Evolutionary conservation across 2,888 invertebrate species (phyloP).

Genomic region (Adelphocoris suturalis): DNA sequence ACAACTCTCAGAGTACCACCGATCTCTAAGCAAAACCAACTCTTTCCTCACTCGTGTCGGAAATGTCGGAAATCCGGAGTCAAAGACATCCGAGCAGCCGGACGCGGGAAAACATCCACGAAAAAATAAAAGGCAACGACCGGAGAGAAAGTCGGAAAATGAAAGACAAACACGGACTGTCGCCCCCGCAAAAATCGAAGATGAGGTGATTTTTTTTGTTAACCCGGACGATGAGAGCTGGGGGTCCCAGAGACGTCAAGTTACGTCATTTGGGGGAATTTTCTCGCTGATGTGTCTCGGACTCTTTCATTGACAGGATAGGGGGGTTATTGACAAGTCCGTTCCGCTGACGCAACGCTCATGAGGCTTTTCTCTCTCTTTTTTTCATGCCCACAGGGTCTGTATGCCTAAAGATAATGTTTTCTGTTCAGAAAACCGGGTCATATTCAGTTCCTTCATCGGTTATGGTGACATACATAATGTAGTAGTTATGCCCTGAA

Average conservation of each 20-base stretch:
- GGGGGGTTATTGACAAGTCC: not conserved
- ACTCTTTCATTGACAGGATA: not conserved
- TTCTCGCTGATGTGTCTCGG: not conserved
- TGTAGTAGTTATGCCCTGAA: too few relatives aligned
- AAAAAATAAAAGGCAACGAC: not conserved
- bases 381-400: not conserved
- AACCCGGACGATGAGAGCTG: not conserved
- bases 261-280: constrained; percentile 19
- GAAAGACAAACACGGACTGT: constrained; percentile 22
- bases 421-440: too few relatives aligned
- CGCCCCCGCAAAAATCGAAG: constrained; percentile 16
- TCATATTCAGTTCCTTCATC: too few relatives aligned
- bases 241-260: constrained; percentile 9
- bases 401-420: too few relatives aligned
- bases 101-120: not conserved
- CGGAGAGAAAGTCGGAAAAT: constrained; percentile 23
- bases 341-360: constrained; percentile 24
- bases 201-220: not conserved
- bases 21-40: not conserved
- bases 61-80: not conserved
- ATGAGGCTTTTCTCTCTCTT: not conserved
- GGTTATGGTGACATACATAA: too few relatives aligned
- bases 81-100: not conserved
- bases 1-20: not conserved
- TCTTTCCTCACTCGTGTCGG: not conserved